Evolutionary conservation across 2,797 vertebrate genomes (phyloP), one percentile per base, ranked within the genome.

Genomic region (Tragelaphus oryx): DNA sequence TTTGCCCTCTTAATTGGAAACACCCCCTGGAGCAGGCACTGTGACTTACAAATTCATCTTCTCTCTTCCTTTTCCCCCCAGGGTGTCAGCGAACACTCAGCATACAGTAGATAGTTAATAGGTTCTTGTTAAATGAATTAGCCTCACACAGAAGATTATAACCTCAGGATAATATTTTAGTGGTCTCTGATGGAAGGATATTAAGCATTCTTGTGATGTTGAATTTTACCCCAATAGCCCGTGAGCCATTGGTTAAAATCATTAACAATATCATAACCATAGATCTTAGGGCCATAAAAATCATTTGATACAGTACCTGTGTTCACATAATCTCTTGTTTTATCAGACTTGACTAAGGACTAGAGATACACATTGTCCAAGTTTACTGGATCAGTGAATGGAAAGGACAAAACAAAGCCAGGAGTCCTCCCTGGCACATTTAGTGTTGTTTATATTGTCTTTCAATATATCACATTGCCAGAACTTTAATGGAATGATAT

Each of bases 91-190:
- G 80, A 93, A 84, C 50, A 95, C 50, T 80, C 20, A 92, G 26
- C 33, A 76, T 81, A 87, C 16, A 91, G 52, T 48, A 89, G 33
- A 52, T 87, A 75, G 79, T 94, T 90, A 95, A 87, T 71, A 94
- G 83, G 55, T 94, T 93, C 71, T 94, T 87, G 33, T 83, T 94
- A 93, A 97, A 84, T 28, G 75, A 93, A 95, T 95, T 96, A 95
- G 71, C 33, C 33, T 93, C 57, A 91, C 75, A 87, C 4, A 65
- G 83, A 92, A 95, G 62, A 87, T 78, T 84, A 94, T 87, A 93
- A 87, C 46, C 89, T 94, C 52, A 60, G 86, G 86, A 87, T 78
- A 50, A 50, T 75, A 88, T 87, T 91, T 95, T 79, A 89, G 50
- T 94, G 60, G 4, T 83, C 22, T 86, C 86, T 74, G 37, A 91